Conservation (phyloP, 2,113 vertebrate species). For the Alligator mississippiensis region DNA sequence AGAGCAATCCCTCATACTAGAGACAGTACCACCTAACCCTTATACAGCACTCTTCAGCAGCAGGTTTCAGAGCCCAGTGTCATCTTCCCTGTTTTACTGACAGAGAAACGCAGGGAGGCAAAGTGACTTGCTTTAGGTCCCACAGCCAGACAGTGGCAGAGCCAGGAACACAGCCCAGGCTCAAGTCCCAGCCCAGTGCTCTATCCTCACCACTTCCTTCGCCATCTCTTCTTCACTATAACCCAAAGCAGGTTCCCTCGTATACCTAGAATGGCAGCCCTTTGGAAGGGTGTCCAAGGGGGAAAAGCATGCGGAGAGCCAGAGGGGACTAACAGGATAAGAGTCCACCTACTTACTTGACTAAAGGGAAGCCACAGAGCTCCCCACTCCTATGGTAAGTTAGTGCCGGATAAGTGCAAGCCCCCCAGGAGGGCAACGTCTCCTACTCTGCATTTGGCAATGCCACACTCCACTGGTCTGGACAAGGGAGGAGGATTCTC, state of each 20-base stretch:
- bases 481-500: background rate
- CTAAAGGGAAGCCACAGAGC: background rate
- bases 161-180: background rate
- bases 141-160: background rate
- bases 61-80: background rate
- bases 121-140: background rate
- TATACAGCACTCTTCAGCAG: background rate
- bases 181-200: background rate
- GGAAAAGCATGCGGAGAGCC: background rate
- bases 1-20: too few species aligned
- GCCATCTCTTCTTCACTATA: background rate
- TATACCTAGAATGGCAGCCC: background rate
- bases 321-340: background rate
- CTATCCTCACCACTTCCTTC: background rate
- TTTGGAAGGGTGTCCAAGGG: background rate
- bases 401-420: background rate
- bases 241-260: background rate
- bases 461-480: background rate
- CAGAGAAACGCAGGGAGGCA: background rate
- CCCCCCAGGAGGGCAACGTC: background rate
- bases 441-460: background rate
- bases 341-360: background rate
- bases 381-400: fast-evolving
- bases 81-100: background rate
- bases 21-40: background rate